Conservation (phyloP, 1,140 invertebrate genomes). For the Popillia japonica region DNA sequence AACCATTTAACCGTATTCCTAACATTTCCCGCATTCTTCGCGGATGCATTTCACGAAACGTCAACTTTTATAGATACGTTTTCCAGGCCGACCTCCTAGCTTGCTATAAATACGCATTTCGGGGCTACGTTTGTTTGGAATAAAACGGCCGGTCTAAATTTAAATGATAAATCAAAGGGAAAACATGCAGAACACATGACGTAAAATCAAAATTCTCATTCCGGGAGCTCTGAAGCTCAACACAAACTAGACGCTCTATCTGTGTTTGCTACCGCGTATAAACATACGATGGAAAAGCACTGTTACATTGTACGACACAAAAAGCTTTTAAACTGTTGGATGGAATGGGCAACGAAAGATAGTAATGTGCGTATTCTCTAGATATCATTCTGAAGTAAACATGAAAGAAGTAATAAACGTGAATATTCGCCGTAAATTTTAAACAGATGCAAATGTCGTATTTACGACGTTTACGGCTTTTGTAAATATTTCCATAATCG, state of each 20-base stretch:
- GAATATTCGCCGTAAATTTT: too few species aligned
- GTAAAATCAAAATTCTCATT: conserved; percentile 2
- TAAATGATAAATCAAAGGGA: not conserved
- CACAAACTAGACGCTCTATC: not conserved
- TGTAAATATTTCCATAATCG: too few species aligned
- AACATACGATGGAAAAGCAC: not conserved
- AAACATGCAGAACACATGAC: not conserved
- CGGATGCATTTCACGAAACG: not conserved
- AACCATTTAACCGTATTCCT: not conserved
- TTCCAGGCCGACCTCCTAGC: not conserved
- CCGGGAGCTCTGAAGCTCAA: not conserved
- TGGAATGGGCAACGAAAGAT: too few species aligned
- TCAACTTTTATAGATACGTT: not conserved
- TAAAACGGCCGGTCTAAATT: not conserved
- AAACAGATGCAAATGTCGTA: too few species aligned
- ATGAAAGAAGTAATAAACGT: too few species aligned
- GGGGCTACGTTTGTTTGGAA: not conserved
- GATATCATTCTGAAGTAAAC: too few species aligned
- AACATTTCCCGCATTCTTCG: not conserved
- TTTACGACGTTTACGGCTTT: too few species aligned
- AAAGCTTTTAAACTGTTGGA: too few species aligned
- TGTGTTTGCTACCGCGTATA: not conserved
- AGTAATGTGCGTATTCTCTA: too few species aligned
- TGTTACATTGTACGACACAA: not conserved
- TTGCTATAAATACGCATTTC: conserved; percentile 1